Evolutionary conservation across 2,113 vertebrate genomes (phyloP).

Genomic region (Apeltes quadracus): DNA sequence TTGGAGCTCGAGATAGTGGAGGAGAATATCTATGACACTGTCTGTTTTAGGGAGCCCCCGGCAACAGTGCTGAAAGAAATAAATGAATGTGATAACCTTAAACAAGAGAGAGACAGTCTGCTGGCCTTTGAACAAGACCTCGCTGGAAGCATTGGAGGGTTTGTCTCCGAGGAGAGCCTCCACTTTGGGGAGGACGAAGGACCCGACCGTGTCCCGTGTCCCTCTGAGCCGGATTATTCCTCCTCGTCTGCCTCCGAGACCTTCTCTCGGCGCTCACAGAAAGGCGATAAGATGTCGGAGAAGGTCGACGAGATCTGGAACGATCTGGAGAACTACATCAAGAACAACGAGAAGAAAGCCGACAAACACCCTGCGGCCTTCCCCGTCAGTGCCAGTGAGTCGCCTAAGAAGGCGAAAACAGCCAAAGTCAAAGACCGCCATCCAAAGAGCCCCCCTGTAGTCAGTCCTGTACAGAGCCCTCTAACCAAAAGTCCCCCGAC

Average conservation of each 20-base stretch:
- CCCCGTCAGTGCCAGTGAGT: constrained; percentile 81
- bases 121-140: constrained; percentile 84
- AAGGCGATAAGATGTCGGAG: constrained; percentile 88
- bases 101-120: constrained; percentile 66
- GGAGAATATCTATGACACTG: constrained; percentile 93
- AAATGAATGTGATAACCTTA: constrained; percentile 59
- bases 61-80: constrained; percentile 52
- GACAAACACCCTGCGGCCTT: constrained; percentile 93
- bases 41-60: constrained; percentile 83
- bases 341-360: constrained; percentile 92
- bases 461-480: constrained; percentile 17
- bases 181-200: constrained; percentile 84
- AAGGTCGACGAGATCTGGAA: constrained; percentile 98
- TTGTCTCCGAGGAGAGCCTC: constrained; percentile 89
- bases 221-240: constrained; percentile 78
- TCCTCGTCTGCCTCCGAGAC: constrained; percentile 83
- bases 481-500: constrained; percentile 60
- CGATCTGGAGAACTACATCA: constrained; percentile 98
- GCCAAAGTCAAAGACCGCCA: constrained; percentile 54
- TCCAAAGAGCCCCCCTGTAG: constrained; percentile 37
- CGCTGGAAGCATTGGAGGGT: constrained; percentile 74
- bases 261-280: constrained; percentile 73
- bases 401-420: constrained; percentile 34
- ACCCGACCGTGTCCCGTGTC: constrained; percentile 57
- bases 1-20: constrained; percentile 86